phyloP scores from a whole-genome alignment of 2,888 invertebrate species.

The Pycnomerus fuliginosus region DNA sequence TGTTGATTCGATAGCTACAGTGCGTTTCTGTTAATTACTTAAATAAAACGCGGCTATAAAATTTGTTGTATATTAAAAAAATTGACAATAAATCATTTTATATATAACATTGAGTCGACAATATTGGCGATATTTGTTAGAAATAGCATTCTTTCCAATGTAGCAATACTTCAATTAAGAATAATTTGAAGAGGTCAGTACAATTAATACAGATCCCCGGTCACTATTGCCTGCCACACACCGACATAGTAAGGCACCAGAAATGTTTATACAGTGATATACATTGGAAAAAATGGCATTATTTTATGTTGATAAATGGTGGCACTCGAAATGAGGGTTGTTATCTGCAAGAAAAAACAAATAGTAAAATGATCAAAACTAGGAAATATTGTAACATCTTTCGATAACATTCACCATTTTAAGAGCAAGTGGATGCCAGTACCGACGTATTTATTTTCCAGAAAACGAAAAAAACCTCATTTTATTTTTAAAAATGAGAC shows the following conservation, averaged over 20 bases:
- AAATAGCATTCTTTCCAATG: constrained; percentile 53
- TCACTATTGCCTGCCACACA: constrained; percentile 51
- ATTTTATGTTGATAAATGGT: constrained; percentile 43
- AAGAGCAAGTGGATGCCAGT: constrained; percentile 37
- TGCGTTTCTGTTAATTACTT: too few species aligned
- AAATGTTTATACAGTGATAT: constrained; percentile 48
- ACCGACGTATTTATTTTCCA: constrained; percentile 36
- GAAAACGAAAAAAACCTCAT: too few species aligned
- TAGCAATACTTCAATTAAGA: constrained; percentile 33
- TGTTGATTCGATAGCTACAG: too few species aligned
- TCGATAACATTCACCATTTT: constrained; percentile 37
- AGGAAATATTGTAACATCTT: constrained; percentile 16
- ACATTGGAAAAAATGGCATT: constrained; percentile 53
- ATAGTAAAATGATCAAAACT: constrained; percentile 7
- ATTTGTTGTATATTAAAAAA: constrained; percentile 54
- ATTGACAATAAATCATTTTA: constrained; percentile 53
- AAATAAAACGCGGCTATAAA: constrained; percentile 32
- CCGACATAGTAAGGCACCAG: constrained; percentile 54
- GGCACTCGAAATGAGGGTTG: constrained; percentile 45
- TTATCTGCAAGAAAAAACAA: constrained; percentile 31
- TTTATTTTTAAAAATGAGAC: background rate
- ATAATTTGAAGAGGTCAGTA: constrained; percentile 37
- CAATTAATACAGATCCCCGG: constrained; percentile 41
- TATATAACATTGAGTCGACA: constrained; percentile 50
- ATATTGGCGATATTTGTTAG: constrained; percentile 48